Evolutionary conservation across 2,797 vertebrate genomes (phyloP).

Genomic region (Amphiprion clarkii): DNA sequence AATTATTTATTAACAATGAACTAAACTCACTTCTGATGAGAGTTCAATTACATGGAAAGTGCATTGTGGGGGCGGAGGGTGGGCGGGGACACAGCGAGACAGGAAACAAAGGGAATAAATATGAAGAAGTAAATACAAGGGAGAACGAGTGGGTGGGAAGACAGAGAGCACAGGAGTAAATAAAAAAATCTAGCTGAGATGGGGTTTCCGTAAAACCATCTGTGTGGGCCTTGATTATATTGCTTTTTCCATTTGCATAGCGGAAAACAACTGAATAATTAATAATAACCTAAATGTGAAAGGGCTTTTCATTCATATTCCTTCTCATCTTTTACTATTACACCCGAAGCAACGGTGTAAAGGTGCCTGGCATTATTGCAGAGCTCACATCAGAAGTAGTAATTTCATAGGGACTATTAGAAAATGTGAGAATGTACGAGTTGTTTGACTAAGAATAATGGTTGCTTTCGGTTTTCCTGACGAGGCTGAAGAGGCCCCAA

Average conservation of each 20-base stretch:
- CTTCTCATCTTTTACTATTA: constrained; percentile 27
- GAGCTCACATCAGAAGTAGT: constrained; percentile 21
- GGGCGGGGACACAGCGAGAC: constrained; percentile 13
- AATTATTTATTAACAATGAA: constrained; percentile 66
- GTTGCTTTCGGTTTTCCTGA: constrained; percentile 9
- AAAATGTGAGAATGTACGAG: constrained; percentile 16
- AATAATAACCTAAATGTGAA: constrained; percentile 52
- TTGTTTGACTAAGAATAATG: constrained; percentile 1
- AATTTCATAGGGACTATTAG: constrained; percentile 4
- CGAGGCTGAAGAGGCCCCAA: neutral
- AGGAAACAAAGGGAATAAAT: constrained; percentile 59
- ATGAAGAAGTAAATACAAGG: constrained; percentile 43
- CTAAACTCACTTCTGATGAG: constrained; percentile 53
- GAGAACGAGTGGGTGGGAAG: constrained; percentile 29
- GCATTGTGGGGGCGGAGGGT: constrained; percentile 17
- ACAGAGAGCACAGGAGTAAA: constrained; percentile 9
- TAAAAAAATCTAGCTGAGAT: constrained; percentile 19
- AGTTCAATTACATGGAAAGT: constrained; percentile 62
- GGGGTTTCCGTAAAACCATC: constrained; percentile 46
- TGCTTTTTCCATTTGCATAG: constrained; percentile 51
- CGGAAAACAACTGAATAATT: constrained; percentile 70
- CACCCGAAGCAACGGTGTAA: constrained; percentile 23
- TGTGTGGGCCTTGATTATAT: constrained; percentile 44
- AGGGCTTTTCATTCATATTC: constrained; percentile 36
- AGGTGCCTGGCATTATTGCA: constrained; percentile 19